Conservation (phyloP, 2,888 invertebrate genomes). For the Andrena camellia region DNA sequence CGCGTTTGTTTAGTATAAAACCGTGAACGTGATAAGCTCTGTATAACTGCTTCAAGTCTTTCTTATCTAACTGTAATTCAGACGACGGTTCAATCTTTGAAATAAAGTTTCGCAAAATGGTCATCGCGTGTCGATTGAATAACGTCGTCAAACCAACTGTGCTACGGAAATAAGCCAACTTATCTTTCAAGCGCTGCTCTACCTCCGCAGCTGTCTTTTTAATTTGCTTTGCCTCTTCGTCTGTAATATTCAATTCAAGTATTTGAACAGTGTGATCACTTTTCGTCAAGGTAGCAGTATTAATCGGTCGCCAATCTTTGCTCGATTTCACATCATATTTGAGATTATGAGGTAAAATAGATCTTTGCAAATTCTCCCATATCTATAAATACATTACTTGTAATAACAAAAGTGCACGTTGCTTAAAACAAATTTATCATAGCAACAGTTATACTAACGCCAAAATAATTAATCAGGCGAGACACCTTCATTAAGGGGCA, state of each 20-base stretch:
- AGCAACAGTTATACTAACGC: constrained; percentile 73
- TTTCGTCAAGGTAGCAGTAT: constrained; percentile 57
- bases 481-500: constrained; percentile 79
- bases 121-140: constrained; percentile 81
- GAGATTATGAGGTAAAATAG: constrained; percentile 75
- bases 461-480: constrained; percentile 80
- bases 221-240: constrained; percentile 68
- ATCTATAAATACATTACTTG: constrained; percentile 71
- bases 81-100: constrained; percentile 68
- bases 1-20: constrained; percentile 79
- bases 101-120: constrained; percentile 77
- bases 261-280: constrained; percentile 73
- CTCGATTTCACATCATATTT: constrained; percentile 77
- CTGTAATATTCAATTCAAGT: constrained; percentile 71
- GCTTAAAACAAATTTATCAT: constrained; percentile 3
- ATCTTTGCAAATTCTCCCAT: constrained; percentile 82
- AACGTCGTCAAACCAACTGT: constrained; percentile 77
- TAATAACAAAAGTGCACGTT: neutral
- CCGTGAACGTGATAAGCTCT: constrained; percentile 82
- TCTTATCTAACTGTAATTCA: constrained; percentile 76
- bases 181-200: constrained; percentile 78
- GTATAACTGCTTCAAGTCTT: constrained; percentile 79
- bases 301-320: constrained; percentile 81
- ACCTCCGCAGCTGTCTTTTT: constrained; percentile 70
- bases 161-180: constrained; percentile 79